Evolutionary conservation across 1,140 invertebrate genomes (phyloP).

Genomic region (Megathymus violae): DNA sequence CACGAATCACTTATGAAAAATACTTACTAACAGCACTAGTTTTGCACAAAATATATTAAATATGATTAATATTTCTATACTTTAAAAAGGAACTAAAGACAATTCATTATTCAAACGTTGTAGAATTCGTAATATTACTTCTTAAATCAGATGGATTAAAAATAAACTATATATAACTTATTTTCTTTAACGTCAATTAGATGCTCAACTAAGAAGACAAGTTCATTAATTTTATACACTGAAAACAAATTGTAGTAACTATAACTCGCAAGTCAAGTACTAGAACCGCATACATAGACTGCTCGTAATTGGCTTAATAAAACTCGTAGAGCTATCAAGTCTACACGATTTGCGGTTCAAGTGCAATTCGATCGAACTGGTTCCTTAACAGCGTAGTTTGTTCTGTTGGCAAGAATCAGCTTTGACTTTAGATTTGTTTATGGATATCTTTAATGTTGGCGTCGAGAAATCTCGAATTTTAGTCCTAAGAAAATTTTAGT

Average conservation of each 20-base stretch:
- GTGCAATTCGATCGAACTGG: constrained; percentile 35
- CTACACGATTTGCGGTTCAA: constrained; percentile 35
- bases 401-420: constrained; percentile 40
- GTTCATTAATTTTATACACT: background rate
- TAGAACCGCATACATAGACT: constrained; percentile 19
- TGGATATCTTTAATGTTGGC: constrained; percentile 6
- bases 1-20: no score
- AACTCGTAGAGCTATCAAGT: constrained; percentile 33
- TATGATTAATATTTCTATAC: no score
- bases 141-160: no score
- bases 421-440: constrained; percentile 24
- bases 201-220: background rate
- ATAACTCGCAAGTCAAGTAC: constrained; percentile 1
- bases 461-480: constrained; percentile 2
- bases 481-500: no score
- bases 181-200: background rate
- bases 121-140: no score
- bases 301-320: constrained; percentile 38
- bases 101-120: no score
- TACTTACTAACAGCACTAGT: no score
- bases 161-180: no score
- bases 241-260: constrained; percentile 20
- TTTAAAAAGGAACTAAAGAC: no score
- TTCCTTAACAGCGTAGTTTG: constrained; percentile 47
- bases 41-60: no score